phyloP scores from a whole-genome alignment of 1,140 invertebrate genomes.

The Drosophila orosa region DNA sequence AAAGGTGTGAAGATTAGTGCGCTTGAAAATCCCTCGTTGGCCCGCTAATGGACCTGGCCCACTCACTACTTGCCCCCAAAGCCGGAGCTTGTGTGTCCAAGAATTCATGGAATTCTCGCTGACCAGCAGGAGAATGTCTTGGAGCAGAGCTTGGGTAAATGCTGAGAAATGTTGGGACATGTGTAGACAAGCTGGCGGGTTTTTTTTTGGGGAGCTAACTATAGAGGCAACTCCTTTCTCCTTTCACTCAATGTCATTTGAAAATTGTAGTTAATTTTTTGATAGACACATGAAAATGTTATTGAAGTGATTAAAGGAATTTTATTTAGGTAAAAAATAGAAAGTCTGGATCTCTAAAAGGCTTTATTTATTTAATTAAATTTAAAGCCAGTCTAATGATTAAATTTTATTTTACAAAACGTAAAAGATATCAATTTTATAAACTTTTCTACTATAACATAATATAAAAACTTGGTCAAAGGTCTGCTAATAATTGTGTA shows the following conservation, averaged over 20 bases:
- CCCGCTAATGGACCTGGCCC: constrained; percentile 55
- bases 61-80: constrained; percentile 22
- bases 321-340: too few species aligned
- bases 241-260: constrained; percentile 16
- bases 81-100: constrained; percentile 41
- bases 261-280: neutral
- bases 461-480: too few species aligned
- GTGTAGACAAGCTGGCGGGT: constrained; percentile 65
- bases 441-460: too few species aligned
- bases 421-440: too few species aligned
- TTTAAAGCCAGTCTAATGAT: too few species aligned
- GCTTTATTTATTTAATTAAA: neutral
- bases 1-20: constrained; percentile 80
- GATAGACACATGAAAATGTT: neutral
- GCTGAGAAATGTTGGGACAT: constrained; percentile 25
- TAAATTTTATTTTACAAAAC: too few species aligned
- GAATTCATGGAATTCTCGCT: constrained; percentile 66
- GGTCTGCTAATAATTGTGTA: too few species aligned
- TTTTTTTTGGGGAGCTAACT: constrained; percentile 2
- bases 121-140: constrained; percentile 12
- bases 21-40: constrained; percentile 49
- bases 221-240: constrained; percentile 26
- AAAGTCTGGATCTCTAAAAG: neutral
- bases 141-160: constrained; percentile 35
- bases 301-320: neutral